Evolutionary conservation across 2,113 vertebrate genomes (phyloP), one percentile per base, ranked within the genome.

Genomic region (Silurus glanis): DNA sequence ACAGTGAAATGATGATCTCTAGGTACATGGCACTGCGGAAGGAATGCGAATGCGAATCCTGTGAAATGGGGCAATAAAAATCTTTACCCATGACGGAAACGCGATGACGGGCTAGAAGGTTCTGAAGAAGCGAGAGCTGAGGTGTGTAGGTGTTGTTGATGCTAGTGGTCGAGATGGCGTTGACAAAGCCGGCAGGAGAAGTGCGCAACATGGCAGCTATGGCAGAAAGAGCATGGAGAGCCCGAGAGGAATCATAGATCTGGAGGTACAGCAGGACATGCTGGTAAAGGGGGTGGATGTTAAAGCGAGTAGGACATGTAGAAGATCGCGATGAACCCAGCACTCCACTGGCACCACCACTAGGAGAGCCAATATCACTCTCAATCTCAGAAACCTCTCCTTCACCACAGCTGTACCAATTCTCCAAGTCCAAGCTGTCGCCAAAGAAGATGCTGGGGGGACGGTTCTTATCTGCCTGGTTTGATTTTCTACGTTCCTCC

Each of bases 21-120:
- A 99, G 96, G 91, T 98, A 99, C 98, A 99, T 99, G 83, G 98
- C 98, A 87, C 97, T 98, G 78, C 98, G 97, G 81, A 99, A 99
- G 47, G 96, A 96, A 89, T 99, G 98, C 64, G 97, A 97, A 89
- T 95, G 95, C 0, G 97, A 99, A 93, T 99, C 97, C 81, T 97
- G 94, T 6, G 98, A 96, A 88, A 99, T 98, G 84, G 97, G 97
- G 90, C 97, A 98, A 84, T 99, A 99, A 91, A 99, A 99, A 92
- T 99, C 98, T 92, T 98, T 99, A 87, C 98, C 98, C 97, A 98
- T 98, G 71, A 99, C 97, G 8, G 98, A 98, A 87, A 99, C 95
- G n/a, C 97, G 95, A 90, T 99, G 98, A 71, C 98, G 96, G 67
- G 98, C 97, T 6, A 99, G 91, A 25, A 99, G 96, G 91, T 99